Base-by-base conservation (phyloP, 2,888 invertebrate genomes). In the Drosophila conformis region DNA sequence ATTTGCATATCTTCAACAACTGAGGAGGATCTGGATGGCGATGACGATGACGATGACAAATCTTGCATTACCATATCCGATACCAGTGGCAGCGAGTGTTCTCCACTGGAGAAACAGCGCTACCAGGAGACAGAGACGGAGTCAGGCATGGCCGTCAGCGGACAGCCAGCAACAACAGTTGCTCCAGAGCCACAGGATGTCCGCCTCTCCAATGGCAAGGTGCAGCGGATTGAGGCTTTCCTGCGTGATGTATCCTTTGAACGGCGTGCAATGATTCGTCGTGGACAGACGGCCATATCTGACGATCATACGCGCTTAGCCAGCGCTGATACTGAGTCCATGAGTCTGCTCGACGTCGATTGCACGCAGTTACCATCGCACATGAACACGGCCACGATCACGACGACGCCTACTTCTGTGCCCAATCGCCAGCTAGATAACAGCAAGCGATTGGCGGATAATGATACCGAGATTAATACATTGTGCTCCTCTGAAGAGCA, bases 211-310 rank as follows among this genome's bases (percentile, higher is more conserved):
- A 77, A 69, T 11, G 84, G 77, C 15, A 91, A 89, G 42, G 82
- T 89, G 1, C 82, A 90, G 46, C 90, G 90, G 7, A 90, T 93
- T 54, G 86, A 90, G 21, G 92, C 90, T 0, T 93, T 92, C 57
- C 68, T 93, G 13, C 90, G 90, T 1, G 93, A 93, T 69, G 92
- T 92, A 0, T 91, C 92, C 5, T 70, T 80, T 1, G 86, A 89
- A 33, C 74, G 79, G 1, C 85, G 58, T 35, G 78, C 78, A 35
- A 69, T 83, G 56, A 11, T 51, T 1, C 73, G 75, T 4, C 80
- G 76, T 11, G 84, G 69, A 10, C 13, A 31, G 0, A 51, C 58
- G 4, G 42, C 53, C 7, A 21, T 48, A n/a, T 51, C 52, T 2
- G 48, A 31, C 1, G 48, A 67, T 33, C 63, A 64, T 5, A 86